Evolutionary conservation across 2,113 vertebrate species (phyloP).

Genomic region (Gambusia affinis): DNA sequence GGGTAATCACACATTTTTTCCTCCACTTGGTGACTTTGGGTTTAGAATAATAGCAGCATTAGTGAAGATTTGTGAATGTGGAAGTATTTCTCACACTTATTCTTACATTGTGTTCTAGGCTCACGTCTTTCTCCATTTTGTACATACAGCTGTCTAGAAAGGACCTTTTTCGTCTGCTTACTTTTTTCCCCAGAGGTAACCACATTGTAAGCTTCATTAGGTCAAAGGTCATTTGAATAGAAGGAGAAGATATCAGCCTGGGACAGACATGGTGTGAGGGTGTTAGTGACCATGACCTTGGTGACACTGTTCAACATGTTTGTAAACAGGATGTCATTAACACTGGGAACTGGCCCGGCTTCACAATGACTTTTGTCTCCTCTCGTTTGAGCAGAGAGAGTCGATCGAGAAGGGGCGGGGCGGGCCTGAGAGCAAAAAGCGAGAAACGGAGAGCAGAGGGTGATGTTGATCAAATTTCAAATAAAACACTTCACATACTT

Average conservation of each 20-base stretch:
- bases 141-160: neutral
- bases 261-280: constrained; percentile 80
- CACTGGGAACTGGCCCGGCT: constrained; percentile 86
- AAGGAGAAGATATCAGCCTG: constrained; percentile 68
- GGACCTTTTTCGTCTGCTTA: constrained; percentile 3
- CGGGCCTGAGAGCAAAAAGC: neutral
- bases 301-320: constrained; percentile 84
- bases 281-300: constrained; percentile 87
- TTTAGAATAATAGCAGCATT: constrained; percentile 34
- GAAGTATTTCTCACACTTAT: constrained; percentile 14
- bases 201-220: constrained; percentile 26
- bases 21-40: constrained; percentile 47
- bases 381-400: constrained; percentile 8
- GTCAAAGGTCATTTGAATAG: constrained; percentile 76
- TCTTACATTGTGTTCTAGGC: constrained; percentile 27
- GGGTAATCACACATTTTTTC: constrained; percentile 48
- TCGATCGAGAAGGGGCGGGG: neutral
- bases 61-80: constrained; percentile 15
- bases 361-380: constrained; percentile 86
- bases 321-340: constrained; percentile 99
- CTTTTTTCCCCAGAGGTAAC: constrained; percentile 4
- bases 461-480: constrained; percentile 59
- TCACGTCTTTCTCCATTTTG: constrained; percentile 6
- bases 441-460: neutral
- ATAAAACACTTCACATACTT: constrained; percentile 58